Percentiles rank a stretch among this genome's conserved stretches.
Conservation (phyloP, 2,888 invertebrate species). For the Fragum fragum region DNA sequence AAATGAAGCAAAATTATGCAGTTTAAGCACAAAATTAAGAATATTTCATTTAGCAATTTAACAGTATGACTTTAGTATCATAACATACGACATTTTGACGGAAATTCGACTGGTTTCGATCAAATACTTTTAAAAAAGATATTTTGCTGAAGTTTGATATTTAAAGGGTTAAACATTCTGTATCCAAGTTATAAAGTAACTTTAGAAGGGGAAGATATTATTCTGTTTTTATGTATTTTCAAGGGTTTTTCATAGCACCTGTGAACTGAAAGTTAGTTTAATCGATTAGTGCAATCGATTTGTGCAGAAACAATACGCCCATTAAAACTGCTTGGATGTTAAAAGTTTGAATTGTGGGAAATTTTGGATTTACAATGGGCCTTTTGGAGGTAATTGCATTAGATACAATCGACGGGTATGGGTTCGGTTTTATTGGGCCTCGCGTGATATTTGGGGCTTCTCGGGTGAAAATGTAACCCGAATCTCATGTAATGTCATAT, state of each 20-base stretch:
- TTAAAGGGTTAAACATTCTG: background rate
- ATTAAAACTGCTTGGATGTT: background rate
- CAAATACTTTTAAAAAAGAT: too few species aligned
- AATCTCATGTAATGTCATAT: background rate
- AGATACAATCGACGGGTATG: background rate
- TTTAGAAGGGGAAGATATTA: background rate
- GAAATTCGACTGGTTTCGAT: too few species aligned
- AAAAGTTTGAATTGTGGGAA: background rate
- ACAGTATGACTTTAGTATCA: too few species aligned
- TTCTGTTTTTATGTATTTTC: background rate
- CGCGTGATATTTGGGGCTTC: constrained; percentile 6
- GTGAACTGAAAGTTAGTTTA: background rate
- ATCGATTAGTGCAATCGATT: constrained; percentile 2
- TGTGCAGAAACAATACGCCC: background rate
- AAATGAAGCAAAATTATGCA: background rate
- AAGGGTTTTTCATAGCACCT: background rate
- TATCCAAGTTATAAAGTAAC: background rate
- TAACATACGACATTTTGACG: too few species aligned
- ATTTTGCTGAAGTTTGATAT: background rate
- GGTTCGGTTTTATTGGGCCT: background rate
- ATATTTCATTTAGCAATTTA: too few species aligned
- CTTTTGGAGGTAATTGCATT: background rate
- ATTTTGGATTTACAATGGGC: background rate
- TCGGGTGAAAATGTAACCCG: background rate
- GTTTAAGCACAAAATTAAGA: too few species aligned